Evolutionary conservation across 2,113 vertebrate species (phyloP), one percentile per base, ranked within the genome.

Genomic region (Chascanopsetta lugubris): DNA sequence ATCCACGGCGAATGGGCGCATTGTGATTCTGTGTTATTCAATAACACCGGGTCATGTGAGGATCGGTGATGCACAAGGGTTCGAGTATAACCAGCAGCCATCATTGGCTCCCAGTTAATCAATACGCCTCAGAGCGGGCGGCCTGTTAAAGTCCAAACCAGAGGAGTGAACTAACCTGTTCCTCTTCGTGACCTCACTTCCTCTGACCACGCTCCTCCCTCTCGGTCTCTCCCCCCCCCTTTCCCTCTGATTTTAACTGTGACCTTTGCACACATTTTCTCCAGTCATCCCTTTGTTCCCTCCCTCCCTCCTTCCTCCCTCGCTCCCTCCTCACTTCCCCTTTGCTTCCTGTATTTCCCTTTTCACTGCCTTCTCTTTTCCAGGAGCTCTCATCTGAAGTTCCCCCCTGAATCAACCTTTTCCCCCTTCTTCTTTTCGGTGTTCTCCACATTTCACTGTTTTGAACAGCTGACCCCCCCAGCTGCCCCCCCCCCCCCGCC

Each of bases 401-500:
- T 70, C 71, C 60, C 57, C n/a, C 18, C 6, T 51, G 24, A 62
- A 57, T 66, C 69, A 69, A 73, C 75, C 72, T 74, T 18, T 58
- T 51, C 66, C 10, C 1, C 12, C 40, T 46, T 8, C 30, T 12
- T 26, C 50, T 61, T 45, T 69, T 83, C n/a, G n/a, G 66, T 77
- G 40, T 67, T 72, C 26, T 47, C 46, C 38, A 51, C 45, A 69
- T 81, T 62, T 67, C n/a, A 10, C 51, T 57, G 49, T 74, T 64
- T 60, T 51, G 63, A 79, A 56, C 84, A 75, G 75, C 72, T 29
- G 82, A 71, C 72, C 60, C 27, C 47, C 49, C 72, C 61, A 67
- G 62, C 73, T 4, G 29, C 29, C 29, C 29, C 29, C 29, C 45
- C 47, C 75, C 61, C 69, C 67, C 73, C n/a, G n/a, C 60, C 27